Conservation (phyloP, 2,888 invertebrate species). For the Chrysina gloriosa region DNA sequence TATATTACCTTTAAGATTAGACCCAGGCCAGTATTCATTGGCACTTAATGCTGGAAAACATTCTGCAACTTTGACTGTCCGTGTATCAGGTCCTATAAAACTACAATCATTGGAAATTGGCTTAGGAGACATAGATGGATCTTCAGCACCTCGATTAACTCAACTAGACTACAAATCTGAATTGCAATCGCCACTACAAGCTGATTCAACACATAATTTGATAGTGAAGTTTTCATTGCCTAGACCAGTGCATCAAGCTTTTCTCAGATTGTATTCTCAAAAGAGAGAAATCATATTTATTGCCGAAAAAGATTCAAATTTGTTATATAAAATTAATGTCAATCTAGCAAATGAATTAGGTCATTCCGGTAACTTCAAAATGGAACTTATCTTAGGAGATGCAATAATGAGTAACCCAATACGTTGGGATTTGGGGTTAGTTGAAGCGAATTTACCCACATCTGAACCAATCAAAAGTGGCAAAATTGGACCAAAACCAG, state of each 20-base stretch:
- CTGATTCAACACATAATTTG: conserved; percentile 89
- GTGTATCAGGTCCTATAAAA: conserved; percentile 81
- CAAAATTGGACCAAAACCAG: conserved; percentile 67
- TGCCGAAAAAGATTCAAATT: conserved; percentile 85
- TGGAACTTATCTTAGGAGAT: conserved; percentile 92
- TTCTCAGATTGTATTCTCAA: conserved; percentile 80
- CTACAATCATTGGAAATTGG: conserved; percentile 87
- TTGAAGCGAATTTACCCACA: conserved; percentile 76
- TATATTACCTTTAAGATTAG: conserved; percentile 82
- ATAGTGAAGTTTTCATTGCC: conserved; percentile 82
- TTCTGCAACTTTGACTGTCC: conserved; percentile 66
- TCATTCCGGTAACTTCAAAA: conserved; percentile 81
- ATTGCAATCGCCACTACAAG: conserved; percentile 76
- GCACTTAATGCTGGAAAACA: conserved; percentile 78
- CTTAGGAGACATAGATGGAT: conserved; percentile 90
- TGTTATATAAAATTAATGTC: conserved; percentile 89
- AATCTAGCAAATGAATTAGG: conserved; percentile 83
- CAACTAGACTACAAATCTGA: conserved; percentile 81
- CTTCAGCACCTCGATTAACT: conserved; percentile 81
- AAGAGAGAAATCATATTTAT: conserved; percentile 91
- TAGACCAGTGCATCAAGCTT: conserved; percentile 87
- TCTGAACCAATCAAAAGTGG: conserved; percentile 52
- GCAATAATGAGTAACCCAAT: conserved; percentile 89
- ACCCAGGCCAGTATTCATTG: conserved; percentile 87
- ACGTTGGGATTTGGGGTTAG: conserved; percentile 85